Evolutionary conservation across 2,797 vertebrate genomes (phyloP), one percentile per base, ranked within the genome.

Genomic region (Australoheros facetus): DNA sequence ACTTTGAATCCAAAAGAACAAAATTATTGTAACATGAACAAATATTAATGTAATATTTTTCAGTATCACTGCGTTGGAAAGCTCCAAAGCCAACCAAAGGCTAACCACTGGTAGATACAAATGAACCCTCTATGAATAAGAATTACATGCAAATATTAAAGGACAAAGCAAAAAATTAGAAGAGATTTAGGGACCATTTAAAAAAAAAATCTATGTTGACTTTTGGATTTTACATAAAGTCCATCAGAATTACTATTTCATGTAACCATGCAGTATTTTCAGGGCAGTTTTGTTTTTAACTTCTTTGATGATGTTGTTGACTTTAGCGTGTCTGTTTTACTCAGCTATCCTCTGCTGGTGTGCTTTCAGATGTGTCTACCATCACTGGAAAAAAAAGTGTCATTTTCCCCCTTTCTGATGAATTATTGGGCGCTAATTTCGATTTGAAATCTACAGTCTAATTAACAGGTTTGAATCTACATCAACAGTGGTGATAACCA

Each of bases 391-490:
- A 8, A 79, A 85, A 56, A 85, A 78, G 69, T 82, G 81, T 77
- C 21, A 87, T 82, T 87, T 86, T 32, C 28, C 28, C 53, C 28
- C 70, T 74, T 84, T 86, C 28, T 73, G 80, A 45, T 94, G 66
- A 93, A 90, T 90, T 88, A 91, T 91, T 76, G 70, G 64, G 72
- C 28, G 72, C 92, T 93, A 64, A 91, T 90, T 91, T 88, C 56
- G 66, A 86, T 89, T 88, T 89, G 66, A 92, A 94, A 91, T 84
- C 75, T 83, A 82, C 54, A 82, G 82, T 84, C 79, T 92, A 93
- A 95, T 95, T 91, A 94, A 90, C 91, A 92, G 89, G 89, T 92
- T 90, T 85, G 82, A 94, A 93, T 88, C 73, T 81, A 86, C 90
- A 92, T 91, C 85, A 89, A 90, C 91, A 91, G 72, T 77, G 84